Evolutionary conservation across 2,113 vertebrate species (phyloP).

Genomic region (Motacilla alba): DNA sequence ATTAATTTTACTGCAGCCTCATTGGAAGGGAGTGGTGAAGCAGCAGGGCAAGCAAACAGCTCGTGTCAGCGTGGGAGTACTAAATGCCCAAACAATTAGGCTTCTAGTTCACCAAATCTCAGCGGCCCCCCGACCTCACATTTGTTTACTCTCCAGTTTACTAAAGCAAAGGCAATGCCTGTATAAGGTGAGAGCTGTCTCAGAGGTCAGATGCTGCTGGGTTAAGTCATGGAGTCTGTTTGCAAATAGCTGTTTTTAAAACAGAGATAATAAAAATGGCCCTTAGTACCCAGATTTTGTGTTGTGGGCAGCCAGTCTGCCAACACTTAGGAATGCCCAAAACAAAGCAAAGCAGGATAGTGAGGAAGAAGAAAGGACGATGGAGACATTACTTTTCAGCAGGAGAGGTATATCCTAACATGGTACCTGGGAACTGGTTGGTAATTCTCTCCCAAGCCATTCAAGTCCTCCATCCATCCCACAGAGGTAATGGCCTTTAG

Average conservation of each 20-base stretch:
- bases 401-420: background rate
- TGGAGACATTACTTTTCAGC: background rate
- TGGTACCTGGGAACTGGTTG: background rate
- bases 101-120: background rate
- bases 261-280: background rate
- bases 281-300: background rate
- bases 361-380: background rate
- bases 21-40: slow-evolving; percentile 24
- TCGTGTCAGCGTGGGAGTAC: background rate
- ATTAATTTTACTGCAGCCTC: slow-evolving; percentile 40
- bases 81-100: background rate
- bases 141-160: background rate
- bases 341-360: background rate
- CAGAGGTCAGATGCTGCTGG: background rate
- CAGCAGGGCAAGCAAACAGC: slow-evolving; percentile 9
- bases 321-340: background rate
- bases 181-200: background rate
- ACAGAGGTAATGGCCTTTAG: background rate
- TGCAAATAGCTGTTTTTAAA: background rate
- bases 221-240: background rate
- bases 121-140: background rate
- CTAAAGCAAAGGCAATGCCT: background rate
- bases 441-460: background rate
- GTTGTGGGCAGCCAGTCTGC: background rate
- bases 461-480: background rate